Percentiles rank a stretch among this genome's conserved stretches.
Conservation (phyloP, 1,140 invertebrate species). For the Sarcophaga bullata region DNA sequence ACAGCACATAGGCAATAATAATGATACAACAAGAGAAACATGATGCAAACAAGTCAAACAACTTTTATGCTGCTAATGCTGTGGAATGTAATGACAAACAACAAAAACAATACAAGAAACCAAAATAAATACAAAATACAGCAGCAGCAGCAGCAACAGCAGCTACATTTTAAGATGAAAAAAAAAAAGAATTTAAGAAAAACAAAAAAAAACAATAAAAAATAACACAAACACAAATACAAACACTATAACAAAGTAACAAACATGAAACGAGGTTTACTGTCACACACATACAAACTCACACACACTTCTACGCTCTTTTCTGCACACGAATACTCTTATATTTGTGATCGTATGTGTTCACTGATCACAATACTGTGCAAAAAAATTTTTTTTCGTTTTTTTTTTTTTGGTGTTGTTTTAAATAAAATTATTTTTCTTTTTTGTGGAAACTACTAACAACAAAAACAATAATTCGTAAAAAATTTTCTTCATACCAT, state of each 20-base stretch:
- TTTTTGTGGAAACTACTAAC: neutral
- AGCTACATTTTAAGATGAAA: too few relatives aligned
- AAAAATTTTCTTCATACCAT: neutral
- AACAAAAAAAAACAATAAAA: neutral
- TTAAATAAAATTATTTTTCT: neutral
- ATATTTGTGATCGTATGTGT: neutral
- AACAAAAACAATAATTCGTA: neutral
- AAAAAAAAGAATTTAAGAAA: neutral
- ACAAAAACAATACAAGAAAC: slow-evolving; percentile 7
- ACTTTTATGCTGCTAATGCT: slow-evolving; percentile 36
- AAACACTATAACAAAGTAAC: neutral
- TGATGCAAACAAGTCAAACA: slow-evolving; percentile 24
- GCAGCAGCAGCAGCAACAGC: neutral
- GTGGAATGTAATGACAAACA: slow-evolving; percentile 29
- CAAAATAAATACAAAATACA: neutral
- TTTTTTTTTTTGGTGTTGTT: too few relatives aligned
- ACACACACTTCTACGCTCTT: neutral
- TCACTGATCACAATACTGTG: neutral
- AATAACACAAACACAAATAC: neutral
- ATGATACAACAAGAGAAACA: neutral
- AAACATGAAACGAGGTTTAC: slow-evolving; percentile 18
- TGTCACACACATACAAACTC: neutral
- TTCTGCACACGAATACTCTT: too few relatives aligned
- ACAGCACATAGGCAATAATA: neutral
- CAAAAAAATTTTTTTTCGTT: neutral